Evolutionary conservation across 23 tunicate genomes (phyloP), one percentile per base, ranked within the genome.

Genomic region (Aplidium turbinatum): DNA sequence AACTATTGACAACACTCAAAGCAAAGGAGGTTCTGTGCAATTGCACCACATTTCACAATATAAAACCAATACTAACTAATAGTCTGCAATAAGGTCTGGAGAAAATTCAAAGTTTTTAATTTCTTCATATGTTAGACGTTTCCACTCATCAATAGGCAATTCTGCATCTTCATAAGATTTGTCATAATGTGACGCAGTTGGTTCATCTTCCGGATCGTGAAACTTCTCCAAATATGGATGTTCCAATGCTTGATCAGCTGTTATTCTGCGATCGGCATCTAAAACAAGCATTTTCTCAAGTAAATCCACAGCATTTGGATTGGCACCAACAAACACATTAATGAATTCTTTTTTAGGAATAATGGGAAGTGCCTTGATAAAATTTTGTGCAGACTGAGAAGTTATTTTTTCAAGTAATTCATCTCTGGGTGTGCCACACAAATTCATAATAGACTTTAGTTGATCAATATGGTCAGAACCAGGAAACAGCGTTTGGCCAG

Each of bases 381-480:
- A 95, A 51, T 84, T 88, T 3, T 92, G 72, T 0, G 99, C 99
- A 31, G 90, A 85, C 36, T 88, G 86, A 0, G 96, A 88, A 35
- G 56, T 90, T 29, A 95, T 95, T 79, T 88, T 88, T 26, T 84
- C 92, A 19, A 95, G 79, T 2, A 95, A 54, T 31, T 80, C 96
- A 56, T 90, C 96, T n/a, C 92, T 85, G 1, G 99, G 99, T 2
- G 99, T 95, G 21, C 99, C 99, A 51, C 96, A 95, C 13, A 95
- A 77, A 58, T 73, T 83, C 99, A 95, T 95, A 63, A 95, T 95
- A 6, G 77, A 47, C 54, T 81, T 85, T 23, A 95, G 50, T 61
- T 95, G 99, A 58, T 95, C 99, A 71, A 95, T 95, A 67, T 95
- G 99, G 55, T 95, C 99, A 13, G 86, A 50, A 16, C 99, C 99